phyloP scores from a whole-genome alignment of 1,140 invertebrate species.

The Apolygus lucorum region DNA sequence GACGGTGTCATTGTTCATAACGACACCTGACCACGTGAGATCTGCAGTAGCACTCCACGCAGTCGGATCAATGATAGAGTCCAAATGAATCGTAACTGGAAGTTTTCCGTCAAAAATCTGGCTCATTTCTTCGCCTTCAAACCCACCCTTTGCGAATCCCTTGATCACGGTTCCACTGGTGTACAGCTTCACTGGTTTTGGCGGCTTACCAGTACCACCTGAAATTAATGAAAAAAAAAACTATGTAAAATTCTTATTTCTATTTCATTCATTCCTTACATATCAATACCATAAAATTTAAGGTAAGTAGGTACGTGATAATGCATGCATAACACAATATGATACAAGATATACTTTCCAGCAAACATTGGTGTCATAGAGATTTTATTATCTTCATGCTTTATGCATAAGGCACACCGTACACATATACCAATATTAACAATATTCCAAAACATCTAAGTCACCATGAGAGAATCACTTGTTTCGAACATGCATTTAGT shows the following conservation, averaged over 20 bases:
- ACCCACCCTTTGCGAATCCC: neutral
- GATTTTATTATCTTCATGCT: too few relatives aligned
- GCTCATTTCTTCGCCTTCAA: neutral
- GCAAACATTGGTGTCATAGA: too few relatives aligned
- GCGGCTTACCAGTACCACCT: neutral
- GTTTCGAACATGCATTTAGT: too few relatives aligned
- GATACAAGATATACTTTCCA: neutral
- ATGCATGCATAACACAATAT: neutral
- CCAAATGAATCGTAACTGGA: conserved; percentile 24
- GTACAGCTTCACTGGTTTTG: neutral
- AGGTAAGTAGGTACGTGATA: neutral
- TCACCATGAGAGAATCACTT: too few relatives aligned
- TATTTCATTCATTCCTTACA: neutral
- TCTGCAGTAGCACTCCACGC: conserved; percentile 11
- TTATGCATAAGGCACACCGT: too few relatives aligned
- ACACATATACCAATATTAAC: too few relatives aligned
- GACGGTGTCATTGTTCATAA: neutral
- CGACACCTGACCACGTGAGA: neutral
- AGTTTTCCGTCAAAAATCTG: conserved; percentile 20
- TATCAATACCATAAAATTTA: neutral
- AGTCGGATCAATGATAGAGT: conserved; percentile 18
- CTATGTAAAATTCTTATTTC: neutral
- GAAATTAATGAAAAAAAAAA: neutral
- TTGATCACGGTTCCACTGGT: neutral
- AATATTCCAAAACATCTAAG: too few relatives aligned